Conservation (phyloP, 2,888 invertebrate genomes). For the Blomia tropicalis region DNA sequence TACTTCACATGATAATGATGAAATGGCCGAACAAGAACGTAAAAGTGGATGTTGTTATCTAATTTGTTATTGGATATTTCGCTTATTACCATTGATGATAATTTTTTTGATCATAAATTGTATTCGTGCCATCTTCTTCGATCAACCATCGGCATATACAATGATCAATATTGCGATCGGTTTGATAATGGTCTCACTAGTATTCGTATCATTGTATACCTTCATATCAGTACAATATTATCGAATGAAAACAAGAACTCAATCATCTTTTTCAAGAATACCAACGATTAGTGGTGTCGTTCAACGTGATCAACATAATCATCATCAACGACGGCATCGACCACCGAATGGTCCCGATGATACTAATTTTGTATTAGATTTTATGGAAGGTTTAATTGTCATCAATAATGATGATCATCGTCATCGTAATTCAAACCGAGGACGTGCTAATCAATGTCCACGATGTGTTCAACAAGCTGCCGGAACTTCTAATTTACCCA, state of each 20-base stretch:
- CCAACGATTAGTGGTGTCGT: background rate
- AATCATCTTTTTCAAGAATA: too few relatives aligned
- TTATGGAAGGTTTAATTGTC: background rate
- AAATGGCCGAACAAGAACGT: background rate
- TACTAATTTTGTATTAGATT: background rate
- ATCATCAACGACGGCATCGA: too few relatives aligned
- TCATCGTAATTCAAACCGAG: too few relatives aligned
- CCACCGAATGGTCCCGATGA: background rate
- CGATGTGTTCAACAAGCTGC: background rate
- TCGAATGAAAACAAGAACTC: background rate
- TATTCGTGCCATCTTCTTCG: background rate
- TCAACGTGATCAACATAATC: background rate
- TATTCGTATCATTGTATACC: background rate
- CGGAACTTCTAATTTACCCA: background rate
- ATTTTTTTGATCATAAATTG: conserved; percentile 10
- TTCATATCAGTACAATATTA: background rate
- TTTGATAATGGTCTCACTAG: background rate
- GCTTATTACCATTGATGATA: background rate
- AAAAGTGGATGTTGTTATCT: background rate
- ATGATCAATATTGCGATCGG: conserved; percentile 3
- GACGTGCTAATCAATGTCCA: background rate
- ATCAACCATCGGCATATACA: background rate
- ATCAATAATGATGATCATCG: too few relatives aligned
- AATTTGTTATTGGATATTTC: background rate
- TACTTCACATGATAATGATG: background rate